Conservation (phyloP, 1,140 invertebrate species). For the Papilio glaucus region DNA sequence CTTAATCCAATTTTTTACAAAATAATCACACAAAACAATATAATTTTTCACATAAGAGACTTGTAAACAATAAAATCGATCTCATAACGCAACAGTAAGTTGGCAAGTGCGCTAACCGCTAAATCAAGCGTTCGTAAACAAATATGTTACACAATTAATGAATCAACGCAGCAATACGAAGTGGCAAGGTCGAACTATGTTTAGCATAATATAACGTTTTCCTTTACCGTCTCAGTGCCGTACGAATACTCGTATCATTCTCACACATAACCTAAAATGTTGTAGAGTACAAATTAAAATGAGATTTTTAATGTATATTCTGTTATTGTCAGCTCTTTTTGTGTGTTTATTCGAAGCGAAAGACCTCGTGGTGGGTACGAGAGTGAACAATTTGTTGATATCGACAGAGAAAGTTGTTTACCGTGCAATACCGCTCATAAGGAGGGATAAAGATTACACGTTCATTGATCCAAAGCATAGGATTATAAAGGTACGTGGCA, state of each 20-base stretch:
- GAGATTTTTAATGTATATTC: constrained; percentile 52
- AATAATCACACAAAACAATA: no score
- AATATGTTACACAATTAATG: constrained; percentile 27
- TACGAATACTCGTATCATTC: constrained; percentile 23
- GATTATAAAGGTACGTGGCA: constrained; percentile 67
- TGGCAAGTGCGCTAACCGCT: constrained; percentile 19
- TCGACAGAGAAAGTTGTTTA: constrained; percentile 70
- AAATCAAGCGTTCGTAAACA: constrained; percentile 10
- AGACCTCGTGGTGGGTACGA: constrained; percentile 66
- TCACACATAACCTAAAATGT: constrained; percentile 50
- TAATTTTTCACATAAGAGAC: no score
- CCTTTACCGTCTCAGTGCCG: constrained; percentile 25
- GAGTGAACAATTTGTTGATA: constrained; percentile 71
- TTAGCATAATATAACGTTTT: constrained; percentile 35
- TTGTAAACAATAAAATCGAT: not conserved
- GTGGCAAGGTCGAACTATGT: constrained; percentile 37
- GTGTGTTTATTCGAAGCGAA: constrained; percentile 57
- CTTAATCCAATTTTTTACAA: no score
- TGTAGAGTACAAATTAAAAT: constrained; percentile 52
- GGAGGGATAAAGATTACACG: constrained; percentile 68
- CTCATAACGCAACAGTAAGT: not conserved
- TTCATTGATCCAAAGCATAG: constrained; percentile 66
- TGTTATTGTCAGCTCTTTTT: constrained; percentile 57
- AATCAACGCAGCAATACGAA: constrained; percentile 30
- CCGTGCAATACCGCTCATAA: constrained; percentile 57